Base-by-base conservation (phyloP, 2,888 invertebrate genomes). In the Zygothrica quintamaculata region DNA sequence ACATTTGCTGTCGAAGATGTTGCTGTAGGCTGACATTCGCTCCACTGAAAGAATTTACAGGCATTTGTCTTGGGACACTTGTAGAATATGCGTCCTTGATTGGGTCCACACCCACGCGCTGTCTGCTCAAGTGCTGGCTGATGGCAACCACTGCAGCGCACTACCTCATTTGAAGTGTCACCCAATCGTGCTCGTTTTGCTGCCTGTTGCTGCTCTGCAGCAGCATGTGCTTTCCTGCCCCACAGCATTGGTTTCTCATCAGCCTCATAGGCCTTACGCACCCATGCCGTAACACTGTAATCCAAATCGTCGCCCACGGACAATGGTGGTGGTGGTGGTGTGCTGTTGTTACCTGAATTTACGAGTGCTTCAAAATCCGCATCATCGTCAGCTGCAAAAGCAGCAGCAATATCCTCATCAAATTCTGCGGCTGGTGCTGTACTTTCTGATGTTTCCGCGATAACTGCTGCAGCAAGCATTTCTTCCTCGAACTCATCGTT, bases 41-140 rank as follows among this genome's bases (percentile, higher is more conserved):
- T 94, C 97, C 97, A 98, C 87, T 96, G 93, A 88, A 97, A 98
- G 91, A 97, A 97, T 15, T 93, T 93, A 88, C 97, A 98, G 0
- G 92, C 89, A 0, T 91, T 85, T 1, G 92, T 88, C 13, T 92
- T 88, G 0, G 94, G 93, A 81, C 98, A 98, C 0, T 91, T 92
- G 88, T 94, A 97, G 91, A 97, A 98, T 40, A 92, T 92, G 26
- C 96, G 92, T 0, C 98, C 98, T 88, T 95, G 95, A 89, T 98
- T 98, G 0, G 95, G 94, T 0, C 96, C 96, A 44, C 96, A 95
- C 90, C 97, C 97, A 16, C 93, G 93, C 0, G 96, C 97, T 0
- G 94, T 95, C 0, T 36, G 64, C 25, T 69, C 59, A 64, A 16
- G 51, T 0, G 90, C 90, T 9, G 60, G 48, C 57, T 86, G 82